Conservation (phyloP, 2,888 invertebrate genomes). For the Scaptomyza tumidula region DNA sequence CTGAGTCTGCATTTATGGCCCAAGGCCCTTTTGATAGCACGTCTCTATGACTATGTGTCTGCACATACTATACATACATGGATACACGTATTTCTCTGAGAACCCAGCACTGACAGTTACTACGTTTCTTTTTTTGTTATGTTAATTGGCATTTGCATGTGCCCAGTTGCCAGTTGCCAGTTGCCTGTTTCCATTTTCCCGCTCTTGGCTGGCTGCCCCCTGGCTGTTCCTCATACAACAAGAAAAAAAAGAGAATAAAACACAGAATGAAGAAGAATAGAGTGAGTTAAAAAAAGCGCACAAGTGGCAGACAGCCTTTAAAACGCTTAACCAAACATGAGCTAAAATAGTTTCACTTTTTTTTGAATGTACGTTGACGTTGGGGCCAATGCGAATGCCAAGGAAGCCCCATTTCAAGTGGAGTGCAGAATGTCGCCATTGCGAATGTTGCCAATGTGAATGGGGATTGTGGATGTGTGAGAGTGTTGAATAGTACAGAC, state of each 20-base stretch:
- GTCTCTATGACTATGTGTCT: constrained; percentile 13
- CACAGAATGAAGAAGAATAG: not conserved
- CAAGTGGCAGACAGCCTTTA: constrained; percentile 64
- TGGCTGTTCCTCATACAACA: constrained; percentile 5
- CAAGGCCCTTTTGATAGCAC: constrained; percentile 41
- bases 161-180: constrained; percentile 28
- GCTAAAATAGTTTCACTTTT: constrained; percentile 75
- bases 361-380: constrained; percentile 5
- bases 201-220: constrained; percentile 12
- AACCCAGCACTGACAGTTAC: constrained; percentile 34
- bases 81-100: constrained; percentile 5
- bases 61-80: not conserved
- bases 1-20: constrained; percentile 73
- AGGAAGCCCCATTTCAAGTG: constrained; percentile 65
- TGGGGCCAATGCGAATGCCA: constrained; percentile 62
- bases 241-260: not conserved
- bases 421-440: constrained; percentile 72
- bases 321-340: constrained; percentile 77
- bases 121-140: constrained; percentile 65
- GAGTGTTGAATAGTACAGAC: constrained; percentile 37
- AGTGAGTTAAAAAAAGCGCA: constrained; percentile 18
- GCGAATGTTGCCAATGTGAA: constrained; percentile 39
- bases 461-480: constrained; percentile 24
- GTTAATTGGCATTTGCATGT: constrained; percentile 75
- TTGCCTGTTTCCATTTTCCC: constrained; percentile 16